Base-by-base conservation (phyloP, 2,888 invertebrate genomes). In the Caradrina kadenii region DNA sequence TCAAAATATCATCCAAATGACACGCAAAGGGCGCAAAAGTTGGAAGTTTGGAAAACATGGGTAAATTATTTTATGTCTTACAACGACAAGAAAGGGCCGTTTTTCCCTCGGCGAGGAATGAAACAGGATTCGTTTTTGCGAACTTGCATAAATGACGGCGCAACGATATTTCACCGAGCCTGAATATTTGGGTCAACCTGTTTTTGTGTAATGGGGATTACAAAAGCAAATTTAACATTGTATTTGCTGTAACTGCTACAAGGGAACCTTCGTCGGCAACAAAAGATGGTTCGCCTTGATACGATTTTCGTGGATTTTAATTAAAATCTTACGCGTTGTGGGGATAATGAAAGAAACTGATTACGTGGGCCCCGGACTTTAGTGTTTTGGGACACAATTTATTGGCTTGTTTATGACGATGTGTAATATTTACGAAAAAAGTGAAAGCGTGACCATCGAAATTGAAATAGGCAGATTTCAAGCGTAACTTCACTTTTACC, bases 101-200 rank as follows among this genome's bases (percentile, higher is more conserved):
- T 90, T 93, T 93, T 93, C 87, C 88, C 89, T 89, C 83, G 85
- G 83, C 87, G 79, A 80, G 76, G 83, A 87, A 86, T 88, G 86
- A 89, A 90, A 87, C 89, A 91, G 92, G 91, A 92, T 93, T 94
- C 91, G 93, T 93, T 94, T 94, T 94, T 93, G 93, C 92, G 89
- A 94, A 93, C 92, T 94, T 93, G 94, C 94, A 94, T 92, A 94
- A 94, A 94, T 92, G 93, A 93, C 92, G 90, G 88, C 91, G 90
- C 91, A 91, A 91, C 93, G 91, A 94, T 95, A 93, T 94, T 94
- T 94, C 90, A 94, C 92, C 89, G 88, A 90, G 90, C 88, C 89
- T 89, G 92, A 92, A 93, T 93, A 95, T 95, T 96, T 93, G 93
- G 95, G 95, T 95, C 95, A 94, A 94, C 93, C 92, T 95, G 95